A percentile compares a stretch with the other conserved stretches of the same genome.
Conservation (phyloP, 2,113 vertebrate species). For the Phoxinus phoxinus region DNA sequence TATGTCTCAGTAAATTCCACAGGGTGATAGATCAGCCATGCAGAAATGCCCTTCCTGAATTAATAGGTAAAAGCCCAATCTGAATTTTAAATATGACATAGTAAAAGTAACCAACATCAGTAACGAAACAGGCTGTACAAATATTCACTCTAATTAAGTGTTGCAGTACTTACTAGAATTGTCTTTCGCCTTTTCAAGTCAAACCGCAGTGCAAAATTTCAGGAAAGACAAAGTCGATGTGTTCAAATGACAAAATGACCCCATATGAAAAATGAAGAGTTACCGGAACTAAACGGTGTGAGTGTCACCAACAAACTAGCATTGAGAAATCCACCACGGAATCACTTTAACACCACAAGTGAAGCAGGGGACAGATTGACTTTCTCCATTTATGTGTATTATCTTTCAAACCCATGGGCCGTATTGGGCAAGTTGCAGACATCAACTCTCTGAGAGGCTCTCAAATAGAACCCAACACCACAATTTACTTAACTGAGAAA, state of each 20-base stretch:
- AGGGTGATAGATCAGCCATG: slow-evolving; percentile 19
- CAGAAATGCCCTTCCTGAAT: slow-evolving; percentile 24
- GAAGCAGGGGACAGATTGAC: slow-evolving; percentile 41
- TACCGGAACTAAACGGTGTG: slow-evolving; percentile 46
- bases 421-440: slow-evolving; percentile 41
- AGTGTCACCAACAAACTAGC: slow-evolving; percentile 56
- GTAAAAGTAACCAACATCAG: not conserved
- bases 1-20: slow-evolving; percentile 13
- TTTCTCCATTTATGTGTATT: slow-evolving; percentile 52
- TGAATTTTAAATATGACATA: slow-evolving; percentile 5
- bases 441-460: slow-evolving; percentile 14
- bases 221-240: slow-evolving; percentile 37
- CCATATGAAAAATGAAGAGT: slow-evolving; percentile 37
- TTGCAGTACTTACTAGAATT: slow-evolving; percentile 18
- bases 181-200: not conserved
- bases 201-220: slow-evolving; percentile 28
- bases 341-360: slow-evolving; percentile 57
- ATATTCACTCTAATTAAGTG: not conserved
- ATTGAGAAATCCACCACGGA: slow-evolving; percentile 28
- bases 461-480: slow-evolving; percentile 33
- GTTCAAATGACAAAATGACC: slow-evolving; percentile 45
- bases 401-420: slow-evolving; percentile 48
- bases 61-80: slow-evolving; percentile 8
- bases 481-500: slow-evolving; percentile 44
- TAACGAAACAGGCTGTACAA: not conserved